Conservation (phyloP, 2,797 vertebrate species). For the Valencia hispanica region DNA sequence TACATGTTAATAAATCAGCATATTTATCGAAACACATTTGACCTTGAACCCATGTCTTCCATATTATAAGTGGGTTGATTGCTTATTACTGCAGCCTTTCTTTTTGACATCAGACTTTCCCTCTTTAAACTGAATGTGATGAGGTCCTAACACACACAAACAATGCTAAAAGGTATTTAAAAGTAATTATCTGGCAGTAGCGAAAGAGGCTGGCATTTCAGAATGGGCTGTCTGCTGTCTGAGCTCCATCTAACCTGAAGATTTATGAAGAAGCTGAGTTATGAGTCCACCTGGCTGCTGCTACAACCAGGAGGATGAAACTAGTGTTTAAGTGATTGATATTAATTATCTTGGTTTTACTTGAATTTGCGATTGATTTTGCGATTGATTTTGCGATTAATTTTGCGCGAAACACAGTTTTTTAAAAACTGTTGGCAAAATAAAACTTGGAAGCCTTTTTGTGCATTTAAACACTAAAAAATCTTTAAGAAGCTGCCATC, state of each 20-base stretch:
- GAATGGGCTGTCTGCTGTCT: constrained; percentile 56
- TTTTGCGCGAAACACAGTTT: not conserved
- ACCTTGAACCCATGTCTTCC: not conserved
- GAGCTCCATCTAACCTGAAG: constrained; percentile 49
- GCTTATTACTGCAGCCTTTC: constrained; percentile 37
- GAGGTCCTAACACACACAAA: constrained; percentile 38
- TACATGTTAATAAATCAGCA: not conserved
- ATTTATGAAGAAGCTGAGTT: constrained; percentile 51
- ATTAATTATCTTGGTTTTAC: constrained; percentile 5
- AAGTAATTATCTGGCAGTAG: constrained; percentile 60
- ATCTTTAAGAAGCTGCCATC: not conserved
- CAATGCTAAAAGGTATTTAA: constrained; percentile 63
- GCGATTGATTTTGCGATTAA: too few species aligned
- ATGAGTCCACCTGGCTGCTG: constrained; percentile 8
- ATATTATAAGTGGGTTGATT: not conserved
- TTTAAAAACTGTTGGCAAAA: not conserved
- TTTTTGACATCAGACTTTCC: constrained; percentile 43
- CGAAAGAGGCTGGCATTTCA: constrained; percentile 61
- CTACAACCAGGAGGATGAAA: not conserved
- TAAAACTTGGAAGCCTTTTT: not conserved
- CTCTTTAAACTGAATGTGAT: constrained; percentile 49
- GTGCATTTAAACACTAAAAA: constrained; percentile 7
- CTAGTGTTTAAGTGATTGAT: not conserved
- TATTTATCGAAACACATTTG: not conserved
- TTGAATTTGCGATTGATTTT: not conserved